These are phyloP conservation scores for Catocala fraxini DNA, from an alignment of 2,888 invertebrate species.

Conservation along the genomic window DNA sequence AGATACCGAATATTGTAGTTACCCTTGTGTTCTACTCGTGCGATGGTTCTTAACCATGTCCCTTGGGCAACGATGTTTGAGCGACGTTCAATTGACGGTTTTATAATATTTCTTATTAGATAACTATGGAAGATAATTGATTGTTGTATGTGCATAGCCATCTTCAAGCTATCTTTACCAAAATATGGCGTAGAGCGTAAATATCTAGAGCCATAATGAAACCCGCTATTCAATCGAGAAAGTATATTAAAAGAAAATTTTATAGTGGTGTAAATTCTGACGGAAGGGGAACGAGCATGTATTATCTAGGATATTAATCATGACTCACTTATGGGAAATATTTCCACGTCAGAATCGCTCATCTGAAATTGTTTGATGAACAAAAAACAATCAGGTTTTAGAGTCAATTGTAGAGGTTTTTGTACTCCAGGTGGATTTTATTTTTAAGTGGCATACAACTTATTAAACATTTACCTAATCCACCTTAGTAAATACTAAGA, in stretches of 20 bases:
- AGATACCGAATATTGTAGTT: background rate
- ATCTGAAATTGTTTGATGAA: conserved; percentile 31
- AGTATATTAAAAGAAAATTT: conserved; percentile 26
- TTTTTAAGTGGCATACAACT: conserved; percentile 1
- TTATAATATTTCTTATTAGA: background rate
- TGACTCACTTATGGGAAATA: conserved; percentile 32
- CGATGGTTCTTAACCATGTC: conserved; percentile 39
- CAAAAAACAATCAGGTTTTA: conserved; percentile 32
- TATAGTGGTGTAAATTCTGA: conserved; percentile 20
- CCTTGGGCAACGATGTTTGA: conserved; percentile 32
- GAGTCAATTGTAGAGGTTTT: conserved; percentile 26
- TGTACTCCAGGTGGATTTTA: conserved; percentile 3
- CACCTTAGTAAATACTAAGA: too few species aligned
- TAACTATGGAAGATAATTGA: too few species aligned
- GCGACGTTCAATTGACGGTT: conserved; percentile 30
- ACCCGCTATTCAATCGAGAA: conserved; percentile 19
- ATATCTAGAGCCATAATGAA: background rate
- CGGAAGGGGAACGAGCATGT: conserved; percentile 23
- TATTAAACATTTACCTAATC: background rate
- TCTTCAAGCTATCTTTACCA: too few species aligned
- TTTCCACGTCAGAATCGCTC: conserved; percentile 24
- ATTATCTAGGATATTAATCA: conserved; percentile 16
- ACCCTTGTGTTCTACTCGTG: conserved; percentile 13
- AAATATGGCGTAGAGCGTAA: background rate
- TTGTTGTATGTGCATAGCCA: too few species aligned